Evolutionary conservation across 2,113 vertebrate genomes (phyloP).

Genomic region (Nyctibius bracteatus): DNA sequence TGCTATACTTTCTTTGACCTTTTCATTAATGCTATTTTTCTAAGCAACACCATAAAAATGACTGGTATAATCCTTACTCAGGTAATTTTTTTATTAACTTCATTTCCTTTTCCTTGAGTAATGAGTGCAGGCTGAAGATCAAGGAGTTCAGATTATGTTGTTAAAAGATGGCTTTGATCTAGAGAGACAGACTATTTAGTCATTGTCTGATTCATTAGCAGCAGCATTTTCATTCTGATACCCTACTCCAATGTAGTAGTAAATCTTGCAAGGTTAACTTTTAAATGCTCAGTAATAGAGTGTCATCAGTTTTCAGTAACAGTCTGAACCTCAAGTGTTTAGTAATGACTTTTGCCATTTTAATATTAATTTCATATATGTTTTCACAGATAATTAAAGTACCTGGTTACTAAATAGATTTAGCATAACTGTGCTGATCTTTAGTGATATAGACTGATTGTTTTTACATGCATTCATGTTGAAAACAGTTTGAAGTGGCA

Average conservation of each 20-base stretch:
- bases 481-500: not conserved
- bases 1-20: not conserved
- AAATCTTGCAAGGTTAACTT: conserved; percentile 17
- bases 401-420: not conserved
- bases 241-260: not conserved
- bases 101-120: conserved; percentile 8
- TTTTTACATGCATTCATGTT: not conserved
- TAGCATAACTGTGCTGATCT: conserved; percentile 28
- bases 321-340: not conserved
- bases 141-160: not conserved
- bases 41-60: not conserved
- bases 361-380: not conserved
- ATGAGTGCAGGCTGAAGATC: not conserved
- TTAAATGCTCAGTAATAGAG: not conserved
- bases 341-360: not conserved
- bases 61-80: not conserved
- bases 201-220: conserved; percentile 9
- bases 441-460: not conserved
- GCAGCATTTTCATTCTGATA: not conserved
- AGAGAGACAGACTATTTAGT: conserved; percentile 6
- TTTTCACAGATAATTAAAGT: not conserved
- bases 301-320: not conserved
- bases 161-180: conserved; percentile 4
- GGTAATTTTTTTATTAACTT: not conserved
- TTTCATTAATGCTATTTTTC: not conserved